Evolutionary conservation across 92 coral and sea anemone genomes (phyloP).

Genomic region (Porites evermanni): DNA sequence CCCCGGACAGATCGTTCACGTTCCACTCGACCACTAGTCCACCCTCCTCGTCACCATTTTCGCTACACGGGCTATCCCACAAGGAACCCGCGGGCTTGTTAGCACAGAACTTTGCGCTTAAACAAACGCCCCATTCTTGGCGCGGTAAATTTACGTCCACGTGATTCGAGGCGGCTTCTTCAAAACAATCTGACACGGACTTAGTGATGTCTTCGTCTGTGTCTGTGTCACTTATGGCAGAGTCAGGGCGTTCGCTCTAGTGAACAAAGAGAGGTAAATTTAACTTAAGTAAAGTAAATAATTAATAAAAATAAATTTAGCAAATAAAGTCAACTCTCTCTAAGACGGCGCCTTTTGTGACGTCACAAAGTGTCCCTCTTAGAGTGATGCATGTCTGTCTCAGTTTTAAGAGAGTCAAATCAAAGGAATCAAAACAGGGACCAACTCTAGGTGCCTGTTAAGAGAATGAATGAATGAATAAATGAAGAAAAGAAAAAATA

Average conservation of each 20-base stretch:
- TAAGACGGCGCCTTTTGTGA: no score
- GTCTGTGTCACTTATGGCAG: constrained; percentile 59
- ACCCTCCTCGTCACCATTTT: constrained; percentile 44
- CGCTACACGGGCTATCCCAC: constrained; percentile 45
- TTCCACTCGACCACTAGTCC: constrained; percentile 52
- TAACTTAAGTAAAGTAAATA: not conserved
- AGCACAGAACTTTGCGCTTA: constrained; percentile 63
- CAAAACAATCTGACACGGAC: constrained; percentile 52
- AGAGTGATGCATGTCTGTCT: no score
- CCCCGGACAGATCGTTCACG: constrained; percentile 13
- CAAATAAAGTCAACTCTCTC: no score
- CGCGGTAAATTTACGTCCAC: constrained; percentile 81
- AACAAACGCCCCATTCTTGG: constrained; percentile 72
- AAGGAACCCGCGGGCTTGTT: constrained; percentile 28
- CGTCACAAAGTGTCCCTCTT: no score
- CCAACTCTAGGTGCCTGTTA: no score
- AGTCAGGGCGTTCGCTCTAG: constrained; percentile 2
- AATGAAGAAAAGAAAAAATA: no score
- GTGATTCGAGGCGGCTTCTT: constrained; percentile 74
- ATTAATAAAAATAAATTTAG: not conserved
- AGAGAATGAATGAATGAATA: no score
- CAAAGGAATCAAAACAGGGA: no score
- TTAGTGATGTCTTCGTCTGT: constrained; percentile 70
- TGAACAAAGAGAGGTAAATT: not conserved
- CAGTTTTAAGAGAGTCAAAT: no score